These are phyloP conservation scores for Agapornis roseicollis DNA, from an alignment of 2,113 vertebrate species.

Conservation along the genomic window DNA sequence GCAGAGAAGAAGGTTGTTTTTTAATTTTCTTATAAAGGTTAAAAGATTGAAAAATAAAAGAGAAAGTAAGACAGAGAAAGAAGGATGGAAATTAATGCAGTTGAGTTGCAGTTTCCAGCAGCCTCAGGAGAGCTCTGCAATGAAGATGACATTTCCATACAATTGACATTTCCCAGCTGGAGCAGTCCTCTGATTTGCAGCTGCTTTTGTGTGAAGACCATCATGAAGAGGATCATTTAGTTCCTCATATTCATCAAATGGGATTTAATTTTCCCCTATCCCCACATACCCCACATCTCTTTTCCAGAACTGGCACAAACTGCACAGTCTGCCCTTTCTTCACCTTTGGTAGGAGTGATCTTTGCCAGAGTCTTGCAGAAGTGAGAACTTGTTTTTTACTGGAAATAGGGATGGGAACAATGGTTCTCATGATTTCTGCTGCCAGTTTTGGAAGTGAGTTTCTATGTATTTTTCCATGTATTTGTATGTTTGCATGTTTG, in stretches of 20 bases:
- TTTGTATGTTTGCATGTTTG: neutral
- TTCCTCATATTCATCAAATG: conserved; percentile 33
- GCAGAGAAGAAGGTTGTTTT: neutral
- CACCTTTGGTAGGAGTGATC: neutral
- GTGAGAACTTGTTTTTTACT: neutral
- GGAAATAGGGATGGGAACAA: neutral
- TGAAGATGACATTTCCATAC: conserved; percentile 68
- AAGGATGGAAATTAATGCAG: conserved; percentile 50
- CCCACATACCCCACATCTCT: neutral
- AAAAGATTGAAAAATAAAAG: conserved; percentile 41
- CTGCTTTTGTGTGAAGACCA: conserved; percentile 25
- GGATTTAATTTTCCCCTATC: neutral
- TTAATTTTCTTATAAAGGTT: conserved; percentile 17
- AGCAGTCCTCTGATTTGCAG: conserved; percentile 45
- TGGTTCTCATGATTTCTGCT: neutral
- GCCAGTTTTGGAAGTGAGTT: neutral
- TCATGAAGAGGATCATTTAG: conserved; percentile 53
- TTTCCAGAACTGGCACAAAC: neutral
- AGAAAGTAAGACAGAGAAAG: neutral
- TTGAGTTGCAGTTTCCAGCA: conserved; percentile 7
- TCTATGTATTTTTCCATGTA: neutral
- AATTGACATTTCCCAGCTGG: conserved; percentile 54
- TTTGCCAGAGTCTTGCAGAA: neutral
- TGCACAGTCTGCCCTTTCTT: neutral
- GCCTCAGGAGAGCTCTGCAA: conserved; percentile 17